Percentiles rank a stretch among this genome's conserved stretches.
Evolutionary conservation across 2,888 invertebrate species (phyloP).

Genomic region (Sarcophaga carnaria): DNA sequence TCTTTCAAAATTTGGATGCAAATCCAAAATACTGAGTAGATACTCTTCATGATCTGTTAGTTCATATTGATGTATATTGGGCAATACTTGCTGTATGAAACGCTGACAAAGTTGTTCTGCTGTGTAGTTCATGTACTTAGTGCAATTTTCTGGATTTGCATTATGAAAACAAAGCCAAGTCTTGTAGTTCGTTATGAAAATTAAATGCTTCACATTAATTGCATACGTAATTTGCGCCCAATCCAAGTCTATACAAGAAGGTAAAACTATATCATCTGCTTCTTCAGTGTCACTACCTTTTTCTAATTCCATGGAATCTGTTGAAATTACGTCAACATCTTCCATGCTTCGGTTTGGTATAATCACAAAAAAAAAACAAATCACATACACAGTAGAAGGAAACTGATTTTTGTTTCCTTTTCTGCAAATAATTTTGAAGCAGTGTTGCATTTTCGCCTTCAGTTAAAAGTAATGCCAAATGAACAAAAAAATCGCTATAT

Average conservation of each 20-base stretch:
- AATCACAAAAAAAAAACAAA: not conserved
- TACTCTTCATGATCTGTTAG: constrained; percentile 37
- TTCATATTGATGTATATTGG: constrained; percentile 51
- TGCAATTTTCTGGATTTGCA: not conserved
- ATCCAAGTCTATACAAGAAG: constrained; percentile 29
- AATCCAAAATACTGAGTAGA: constrained; percentile 35
- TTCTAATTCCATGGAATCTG: not conserved
- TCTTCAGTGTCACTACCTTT: not conserved
- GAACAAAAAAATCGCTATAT: no score
- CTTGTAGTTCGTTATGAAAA: constrained; percentile 35
- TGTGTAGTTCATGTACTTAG: constrained; percentile 39
- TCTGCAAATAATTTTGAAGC: not conserved
- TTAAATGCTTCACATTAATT: constrained; percentile 32
- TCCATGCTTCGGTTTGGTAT: no score
- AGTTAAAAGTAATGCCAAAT: no score
- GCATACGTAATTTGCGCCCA: constrained; percentile 58
- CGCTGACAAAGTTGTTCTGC: constrained; percentile 42
- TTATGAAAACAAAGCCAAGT: constrained; percentile 49
- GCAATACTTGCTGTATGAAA: constrained; percentile 43
- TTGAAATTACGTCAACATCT: no score
- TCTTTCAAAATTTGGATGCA: constrained; percentile 48
- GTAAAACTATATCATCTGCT: not conserved
- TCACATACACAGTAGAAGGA: no score
- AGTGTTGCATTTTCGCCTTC: constrained; percentile 1
- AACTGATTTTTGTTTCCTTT: no score